Base-by-base conservation (phyloP, 2,888 invertebrate species). In the Eurytoma adleriae region DNA sequence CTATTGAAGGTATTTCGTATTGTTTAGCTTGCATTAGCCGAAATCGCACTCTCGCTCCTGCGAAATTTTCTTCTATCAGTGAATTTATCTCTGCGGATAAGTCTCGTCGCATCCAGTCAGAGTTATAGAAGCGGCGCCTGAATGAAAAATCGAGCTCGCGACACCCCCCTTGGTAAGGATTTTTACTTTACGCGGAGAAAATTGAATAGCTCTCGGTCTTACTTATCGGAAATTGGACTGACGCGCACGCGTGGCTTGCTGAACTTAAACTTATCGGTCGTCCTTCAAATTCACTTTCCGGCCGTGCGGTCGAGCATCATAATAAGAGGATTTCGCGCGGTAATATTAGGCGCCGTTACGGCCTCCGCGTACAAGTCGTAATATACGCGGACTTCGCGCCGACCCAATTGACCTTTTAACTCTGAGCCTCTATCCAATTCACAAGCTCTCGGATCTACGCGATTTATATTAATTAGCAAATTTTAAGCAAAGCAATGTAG, bases 261-360 rank as follows among this genome's bases (percentile, higher is more conserved):
- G 7, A 7, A 14, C 27, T 5, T 20, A 67, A 40, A 72, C 67
- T 59, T 67, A 78, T 67, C 14, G 30, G 4, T 12, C 64, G 57
- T 78, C 62, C 66, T 78, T 71, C 66, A 78, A 71, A 71, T 78
- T 71, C 77, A 71, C 52, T 72, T 78, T 71, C 50, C 59, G 56
- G 4, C 5, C 16, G 52, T 7, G n/a, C 52, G 16, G 56, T 24
- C 30, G 18, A 2, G 57, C 48, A 61, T 50, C 61, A 61, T 52
- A 54, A 70, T 70, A 77, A 56, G 64, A 70, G 70, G 64, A 70
- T 64, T 64, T n/a, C 27, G n/a, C 27, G 20, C 24, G 54, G 18
- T 62, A 40, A 71, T 78, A 71, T 78, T 59, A 66, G 54, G 30
- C 27, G 64, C 40, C 40, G 30, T 14, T n/a, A n/a, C 14, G 59